Evolutionary conservation across 2,888 invertebrate genomes (phyloP).

Genomic region (Zygogramma bicolorata): DNA sequence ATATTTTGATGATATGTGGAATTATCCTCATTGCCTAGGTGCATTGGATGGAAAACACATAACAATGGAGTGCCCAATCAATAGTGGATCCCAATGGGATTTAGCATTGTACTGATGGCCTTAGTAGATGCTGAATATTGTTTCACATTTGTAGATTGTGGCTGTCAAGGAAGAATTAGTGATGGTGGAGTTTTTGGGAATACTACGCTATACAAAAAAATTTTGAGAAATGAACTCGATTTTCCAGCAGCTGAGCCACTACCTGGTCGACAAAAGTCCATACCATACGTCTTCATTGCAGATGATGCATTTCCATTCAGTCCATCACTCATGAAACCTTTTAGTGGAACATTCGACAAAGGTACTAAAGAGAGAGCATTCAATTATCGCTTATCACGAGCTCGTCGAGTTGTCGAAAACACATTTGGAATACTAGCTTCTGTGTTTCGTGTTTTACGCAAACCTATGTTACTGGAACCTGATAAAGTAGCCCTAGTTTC

Average conservation of each 20-base stretch:
- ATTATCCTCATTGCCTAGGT: too few species aligned
- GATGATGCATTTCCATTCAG: conserved; percentile 55
- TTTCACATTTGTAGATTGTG: too few species aligned
- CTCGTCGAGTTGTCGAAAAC: too few species aligned
- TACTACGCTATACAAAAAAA: conserved; percentile 17
- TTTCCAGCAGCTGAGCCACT: not conserved
- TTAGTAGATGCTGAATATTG: conserved; percentile 34
- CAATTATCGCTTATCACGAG: too few species aligned
- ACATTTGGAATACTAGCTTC: too few species aligned
- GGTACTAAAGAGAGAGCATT: too few species aligned
- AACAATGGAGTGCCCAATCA: not conserved
- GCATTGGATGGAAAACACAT: too few species aligned
- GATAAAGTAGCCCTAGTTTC: conserved; percentile 20
- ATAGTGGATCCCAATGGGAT: conserved; percentile 32
- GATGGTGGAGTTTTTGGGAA: conserved; percentile 19
- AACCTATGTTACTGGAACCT: conserved; percentile 37
- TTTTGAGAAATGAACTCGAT: too few species aligned
- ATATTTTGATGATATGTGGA: conserved; percentile 8
- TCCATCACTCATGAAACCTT: conserved; percentile 33
- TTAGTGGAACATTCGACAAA: conserved; percentile 28
- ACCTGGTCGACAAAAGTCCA: too few species aligned
- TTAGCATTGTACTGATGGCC: conserved; percentile 28
- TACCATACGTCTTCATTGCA: conserved; percentile 26
- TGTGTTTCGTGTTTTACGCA: conserved; percentile 38
- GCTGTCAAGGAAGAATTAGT: conserved; percentile 16